Percentiles rank a stretch among this genome's conserved stretches.
These are phyloP conservation scores for Samia ricini DNA, from an alignment of 1,140 invertebrate species.

Conservation along the genomic window DNA sequence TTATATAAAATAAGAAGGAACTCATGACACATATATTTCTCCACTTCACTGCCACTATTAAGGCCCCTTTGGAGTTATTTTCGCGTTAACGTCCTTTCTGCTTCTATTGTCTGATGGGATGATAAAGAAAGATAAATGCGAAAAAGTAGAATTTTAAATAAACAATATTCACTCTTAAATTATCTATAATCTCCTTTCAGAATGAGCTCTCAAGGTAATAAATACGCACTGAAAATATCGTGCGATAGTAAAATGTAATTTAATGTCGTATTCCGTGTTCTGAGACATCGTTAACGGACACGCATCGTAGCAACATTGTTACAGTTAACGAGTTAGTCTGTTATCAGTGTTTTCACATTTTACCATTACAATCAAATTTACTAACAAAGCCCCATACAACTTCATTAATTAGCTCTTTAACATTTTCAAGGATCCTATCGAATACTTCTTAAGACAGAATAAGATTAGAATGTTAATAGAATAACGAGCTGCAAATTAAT, in stretches of 20 bases:
- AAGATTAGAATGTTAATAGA: too few relatives aligned
- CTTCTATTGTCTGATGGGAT: not conserved
- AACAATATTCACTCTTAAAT: not conserved
- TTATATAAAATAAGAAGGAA: too few relatives aligned
- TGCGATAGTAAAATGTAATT: not conserved
- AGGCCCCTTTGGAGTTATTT: not conserved
- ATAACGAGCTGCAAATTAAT: too few relatives aligned
- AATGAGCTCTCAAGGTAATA: not conserved
- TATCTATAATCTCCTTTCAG: not conserved
- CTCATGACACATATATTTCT: too few relatives aligned
- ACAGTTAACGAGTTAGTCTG: not conserved
- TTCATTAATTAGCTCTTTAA: too few relatives aligned
- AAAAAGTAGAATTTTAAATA: not conserved
- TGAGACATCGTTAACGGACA: not conserved
- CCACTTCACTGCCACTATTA: not conserved
- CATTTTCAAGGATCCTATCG: too few relatives aligned
- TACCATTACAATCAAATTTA: too few relatives aligned
- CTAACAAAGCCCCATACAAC: too few relatives aligned
- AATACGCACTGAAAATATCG: not conserved
- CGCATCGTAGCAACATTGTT: not conserved
- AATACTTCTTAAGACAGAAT: too few relatives aligned
- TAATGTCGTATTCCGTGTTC: not conserved
- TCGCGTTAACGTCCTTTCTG: not conserved
- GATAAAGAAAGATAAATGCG: not conserved
- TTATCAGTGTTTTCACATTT: not conserved